Base-by-base conservation (phyloP, 2,888 invertebrate genomes). In the Harpalus rubripes region DNA sequence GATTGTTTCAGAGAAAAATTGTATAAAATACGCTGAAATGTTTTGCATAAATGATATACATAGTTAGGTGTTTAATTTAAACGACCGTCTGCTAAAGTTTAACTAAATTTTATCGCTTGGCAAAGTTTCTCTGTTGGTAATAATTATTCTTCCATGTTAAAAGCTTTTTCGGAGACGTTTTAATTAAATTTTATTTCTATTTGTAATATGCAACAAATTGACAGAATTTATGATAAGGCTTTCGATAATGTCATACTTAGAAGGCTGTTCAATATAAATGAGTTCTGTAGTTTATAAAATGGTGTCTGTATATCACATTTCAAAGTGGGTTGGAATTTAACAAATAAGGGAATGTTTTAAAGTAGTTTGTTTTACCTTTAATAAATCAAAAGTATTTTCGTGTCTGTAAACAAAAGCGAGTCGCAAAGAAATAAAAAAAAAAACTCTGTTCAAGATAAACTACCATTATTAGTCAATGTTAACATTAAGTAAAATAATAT, bases 121-220 rank as follows among this genome's bases (percentile, higher is more conserved):
- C 4, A 63, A 63, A 63, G 22, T 63, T 26, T 8, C 44, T 44
- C 18, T 18, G 18, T 10, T 44, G n/a, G 0, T 74, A 15, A 8
- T 74, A 15, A 8, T 74, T 74, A 74, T 18, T 41, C 44, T 18
- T 74, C 8, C 8, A 18, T 12, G 72, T 74, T 74, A 74, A 74
- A 74, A 44, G 44, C 72, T 16, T 41, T 39, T 18, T 74, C 8
- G 10, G 52, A 41, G 72, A 74, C 44, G 16, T 10, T 72, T 74
- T 74, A 41, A 74, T 74, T 74, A 44, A 74, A 74, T 8, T 74
- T 74, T 74, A 44, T 74, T 74, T 74, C 41, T 74, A 74, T 44
- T 74, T 74, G 8, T 74, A 8, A 10, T 3, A 15, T 1, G 10
- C 8, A 41, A 72, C 26, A 41, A 39, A 72, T 72, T 72, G 68